Evolutionary conservation across 2,797 vertebrate genomes (phyloP).

Genomic region (Megaceryle alcyon): DNA sequence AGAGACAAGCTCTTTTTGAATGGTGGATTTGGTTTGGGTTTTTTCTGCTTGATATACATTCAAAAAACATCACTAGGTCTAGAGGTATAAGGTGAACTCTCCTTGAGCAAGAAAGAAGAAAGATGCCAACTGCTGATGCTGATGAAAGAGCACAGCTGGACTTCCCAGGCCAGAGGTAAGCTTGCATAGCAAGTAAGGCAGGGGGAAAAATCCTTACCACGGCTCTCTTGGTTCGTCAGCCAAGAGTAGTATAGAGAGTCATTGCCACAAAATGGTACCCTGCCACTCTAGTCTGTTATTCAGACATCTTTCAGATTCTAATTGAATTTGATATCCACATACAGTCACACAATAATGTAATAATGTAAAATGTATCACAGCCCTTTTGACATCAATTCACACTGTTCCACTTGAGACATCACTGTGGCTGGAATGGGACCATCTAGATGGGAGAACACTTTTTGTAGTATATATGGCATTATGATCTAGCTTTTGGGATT

Average conservation of each 20-base stretch:
- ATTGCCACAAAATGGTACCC: neutral
- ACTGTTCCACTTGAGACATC: neutral
- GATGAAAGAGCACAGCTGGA: neutral
- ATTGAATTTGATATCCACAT: neutral
- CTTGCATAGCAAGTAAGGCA: accelerated
- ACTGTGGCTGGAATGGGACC: neutral
- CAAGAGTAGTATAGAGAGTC: neutral
- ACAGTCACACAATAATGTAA: neutral
- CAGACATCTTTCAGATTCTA: neutral
- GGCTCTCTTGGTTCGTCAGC: neutral
- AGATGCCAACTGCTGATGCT: neutral
- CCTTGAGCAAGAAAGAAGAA: neutral
- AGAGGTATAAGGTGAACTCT: neutral
- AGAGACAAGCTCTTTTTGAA: neutral
- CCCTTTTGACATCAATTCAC: neutral
- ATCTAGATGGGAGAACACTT: neutral
- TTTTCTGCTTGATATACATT: neutral
- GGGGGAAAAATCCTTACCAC: neutral
- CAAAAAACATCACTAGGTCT: neutral
- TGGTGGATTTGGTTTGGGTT: neutral
- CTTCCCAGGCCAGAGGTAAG: neutral
- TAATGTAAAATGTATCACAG: neutral
- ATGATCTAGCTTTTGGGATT: neutral
- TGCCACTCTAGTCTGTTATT: neutral
- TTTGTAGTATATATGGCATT: neutral